These are phyloP conservation scores for Galbula dea DNA, from an alignment of 2,113 vertebrate genomes.

Conservation along the genomic window DNA sequence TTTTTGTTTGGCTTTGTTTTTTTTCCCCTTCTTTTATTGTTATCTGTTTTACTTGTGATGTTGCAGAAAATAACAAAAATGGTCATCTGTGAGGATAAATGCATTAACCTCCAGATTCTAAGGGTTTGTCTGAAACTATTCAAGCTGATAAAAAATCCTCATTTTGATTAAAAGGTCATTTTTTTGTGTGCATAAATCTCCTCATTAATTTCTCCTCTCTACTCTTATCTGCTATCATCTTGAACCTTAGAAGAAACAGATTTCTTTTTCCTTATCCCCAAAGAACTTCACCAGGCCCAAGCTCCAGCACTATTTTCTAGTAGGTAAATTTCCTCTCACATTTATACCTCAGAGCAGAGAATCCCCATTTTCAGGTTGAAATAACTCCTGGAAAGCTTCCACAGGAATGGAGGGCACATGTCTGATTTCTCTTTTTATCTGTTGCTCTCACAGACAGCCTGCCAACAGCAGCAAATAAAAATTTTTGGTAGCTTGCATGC, in stretches of 20 bases:
- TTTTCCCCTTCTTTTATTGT: not conserved
- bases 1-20: not conserved
- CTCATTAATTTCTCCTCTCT: not conserved
- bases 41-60: not conserved
- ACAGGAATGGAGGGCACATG: not conserved
- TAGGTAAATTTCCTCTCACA: not conserved
- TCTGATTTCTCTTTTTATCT: not conserved
- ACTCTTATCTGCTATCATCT: not conserved
- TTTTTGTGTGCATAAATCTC: not conserved
- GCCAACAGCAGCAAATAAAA: not conserved
- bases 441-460: not conserved
- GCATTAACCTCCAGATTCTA: not conserved
- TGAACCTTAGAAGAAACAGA: not conserved
- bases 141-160: not conserved
- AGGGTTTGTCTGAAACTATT: not conserved
- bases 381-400: not conserved
- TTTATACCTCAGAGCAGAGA: not conserved
- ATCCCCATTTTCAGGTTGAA: not conserved
- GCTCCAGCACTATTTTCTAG: not conserved
- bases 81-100: not conserved
- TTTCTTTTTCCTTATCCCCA: not conserved
- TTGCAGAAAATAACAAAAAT: not conserved
- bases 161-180: not conserved
- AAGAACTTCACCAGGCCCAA: not conserved
- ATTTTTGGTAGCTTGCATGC: not conserved